A percentile compares a stretch with the other conserved stretches of the same genome.
These are phyloP conservation scores for Sceloporus undulatus DNA, from an alignment of 2,113 vertebrate genomes.

Conservation along the genomic window DNA sequence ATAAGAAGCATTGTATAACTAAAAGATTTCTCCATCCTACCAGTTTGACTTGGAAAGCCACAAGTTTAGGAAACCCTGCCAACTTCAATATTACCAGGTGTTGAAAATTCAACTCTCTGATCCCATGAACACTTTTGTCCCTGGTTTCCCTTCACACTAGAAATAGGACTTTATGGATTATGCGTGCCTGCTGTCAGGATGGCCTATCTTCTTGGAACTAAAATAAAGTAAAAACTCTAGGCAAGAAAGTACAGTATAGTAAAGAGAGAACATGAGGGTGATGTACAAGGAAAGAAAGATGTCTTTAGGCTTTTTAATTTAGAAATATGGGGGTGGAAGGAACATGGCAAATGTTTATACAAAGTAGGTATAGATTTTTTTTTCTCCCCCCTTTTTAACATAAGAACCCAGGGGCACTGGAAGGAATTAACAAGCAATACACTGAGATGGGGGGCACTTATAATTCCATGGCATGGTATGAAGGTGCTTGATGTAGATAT, in stretches of 20 bases:
- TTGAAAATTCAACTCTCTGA: constrained; percentile 28
- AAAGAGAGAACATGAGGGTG: background rate
- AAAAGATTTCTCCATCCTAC: constrained; percentile 18
- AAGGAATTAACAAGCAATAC: background rate
- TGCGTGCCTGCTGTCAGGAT: background rate
- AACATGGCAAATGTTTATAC: background rate
- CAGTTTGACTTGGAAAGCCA: constrained; percentile 41
- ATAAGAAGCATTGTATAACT: constrained; percentile 22
- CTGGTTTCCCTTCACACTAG: constrained; percentile 24
- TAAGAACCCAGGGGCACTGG: background rate
- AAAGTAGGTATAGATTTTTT: background rate
- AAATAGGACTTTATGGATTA: constrained; percentile 20
- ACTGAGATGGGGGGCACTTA: background rate
- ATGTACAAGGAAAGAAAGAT: background rate
- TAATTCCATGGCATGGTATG: background rate
- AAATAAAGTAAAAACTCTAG: background rate
- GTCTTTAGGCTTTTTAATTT: background rate
- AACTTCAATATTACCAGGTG: constrained; percentile 42
- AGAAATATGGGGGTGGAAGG: background rate
- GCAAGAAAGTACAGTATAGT: background rate
- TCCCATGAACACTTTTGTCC: constrained; percentile 28
- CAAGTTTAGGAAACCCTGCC: constrained; percentile 34
- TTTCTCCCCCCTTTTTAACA: no score
- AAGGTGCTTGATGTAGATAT: background rate
- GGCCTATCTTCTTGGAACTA: background rate